These are phyloP conservation scores for Synergus laeviventris DNA, from an alignment of 2,888 invertebrate genomes.

Conservation along the genomic window DNA sequence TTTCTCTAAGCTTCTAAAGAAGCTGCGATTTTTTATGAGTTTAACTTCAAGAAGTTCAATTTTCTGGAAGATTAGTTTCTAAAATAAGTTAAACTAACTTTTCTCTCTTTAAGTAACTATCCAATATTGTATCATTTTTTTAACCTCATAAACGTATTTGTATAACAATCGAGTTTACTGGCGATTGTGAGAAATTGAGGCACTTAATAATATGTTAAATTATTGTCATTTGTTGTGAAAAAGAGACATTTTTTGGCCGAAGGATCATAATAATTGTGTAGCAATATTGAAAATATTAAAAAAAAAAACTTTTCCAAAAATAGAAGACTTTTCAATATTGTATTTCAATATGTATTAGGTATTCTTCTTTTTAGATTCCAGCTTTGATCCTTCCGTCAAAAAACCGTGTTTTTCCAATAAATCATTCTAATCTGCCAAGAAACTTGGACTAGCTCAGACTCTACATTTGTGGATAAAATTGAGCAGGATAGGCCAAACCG, in stretches of 20 bases:
- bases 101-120: neutral
- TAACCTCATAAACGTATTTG: neutral
- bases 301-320: too few relatives aligned
- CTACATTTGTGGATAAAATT: conserved; percentile 76
- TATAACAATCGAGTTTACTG: neutral
- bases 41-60: neutral
- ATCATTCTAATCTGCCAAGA: neutral
- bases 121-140: neutral
- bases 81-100: neutral
- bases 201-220: conserved; percentile 25
- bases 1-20: neutral
- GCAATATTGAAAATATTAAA: too few relatives aligned
- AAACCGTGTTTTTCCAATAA: neutral
- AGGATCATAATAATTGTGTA: neutral
- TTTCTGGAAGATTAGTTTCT: neutral
- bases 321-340: too few relatives aligned
- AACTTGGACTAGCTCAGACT: neutral
- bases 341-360: too few relatives aligned
- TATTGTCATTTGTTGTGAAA: conserved; percentile 9
- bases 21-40: neutral
- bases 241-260: neutral
- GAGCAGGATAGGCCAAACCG: conserved; percentile 79
- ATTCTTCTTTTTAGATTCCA: too few relatives aligned
- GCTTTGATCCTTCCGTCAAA: neutral
- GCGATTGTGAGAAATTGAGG: neutral